Percentiles rank a stretch among this genome's conserved stretches.
phyloP scores from a whole-genome alignment of 2,888 invertebrate genomes.

The Melinaea menophilus region DNA sequence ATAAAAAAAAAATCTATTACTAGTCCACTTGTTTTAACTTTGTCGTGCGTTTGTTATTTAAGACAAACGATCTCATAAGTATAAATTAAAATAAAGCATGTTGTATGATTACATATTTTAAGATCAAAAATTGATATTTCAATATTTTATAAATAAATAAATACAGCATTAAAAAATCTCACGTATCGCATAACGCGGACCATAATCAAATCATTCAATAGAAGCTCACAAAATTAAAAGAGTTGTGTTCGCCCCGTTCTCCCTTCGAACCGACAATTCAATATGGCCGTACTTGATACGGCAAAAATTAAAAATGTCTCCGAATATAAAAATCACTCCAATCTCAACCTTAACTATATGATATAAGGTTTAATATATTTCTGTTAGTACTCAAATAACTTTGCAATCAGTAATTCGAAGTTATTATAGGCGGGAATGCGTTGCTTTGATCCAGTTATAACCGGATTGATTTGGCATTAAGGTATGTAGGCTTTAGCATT shows the following conservation, averaged over 20 bases:
- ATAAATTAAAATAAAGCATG: no score
- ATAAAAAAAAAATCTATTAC: no score
- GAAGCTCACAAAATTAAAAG: constrained; percentile 62
- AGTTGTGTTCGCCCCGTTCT: constrained; percentile 48
- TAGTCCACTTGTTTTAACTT: no score
- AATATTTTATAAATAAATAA: neutral
- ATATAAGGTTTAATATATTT: constrained; percentile 13
- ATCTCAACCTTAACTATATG: constrained; percentile 24
- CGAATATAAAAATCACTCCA: neutral
- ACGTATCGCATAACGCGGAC: constrained; percentile 36
- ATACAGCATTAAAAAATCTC: neutral
- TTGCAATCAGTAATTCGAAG: constrained; percentile 45
- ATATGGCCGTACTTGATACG: constrained; percentile 32
- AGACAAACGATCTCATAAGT: no score
- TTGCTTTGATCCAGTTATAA: constrained; percentile 53
- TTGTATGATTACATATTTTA: neutral
- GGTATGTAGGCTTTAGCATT: constrained; percentile 1
- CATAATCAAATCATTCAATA: constrained; percentile 58
- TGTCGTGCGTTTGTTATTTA: no score
- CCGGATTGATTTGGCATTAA: constrained; percentile 40
- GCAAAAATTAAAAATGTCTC: neutral
- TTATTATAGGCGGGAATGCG: constrained; percentile 54
- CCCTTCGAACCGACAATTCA: constrained; percentile 38
- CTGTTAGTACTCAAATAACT: constrained; percentile 18
- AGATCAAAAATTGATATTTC: neutral